A percentile compares a stretch with the other conserved stretches of the same genome.
These are phyloP conservation scores for Apamea epomidion DNA, from an alignment of 2,888 invertebrate species.

Conservation along the genomic window DNA sequence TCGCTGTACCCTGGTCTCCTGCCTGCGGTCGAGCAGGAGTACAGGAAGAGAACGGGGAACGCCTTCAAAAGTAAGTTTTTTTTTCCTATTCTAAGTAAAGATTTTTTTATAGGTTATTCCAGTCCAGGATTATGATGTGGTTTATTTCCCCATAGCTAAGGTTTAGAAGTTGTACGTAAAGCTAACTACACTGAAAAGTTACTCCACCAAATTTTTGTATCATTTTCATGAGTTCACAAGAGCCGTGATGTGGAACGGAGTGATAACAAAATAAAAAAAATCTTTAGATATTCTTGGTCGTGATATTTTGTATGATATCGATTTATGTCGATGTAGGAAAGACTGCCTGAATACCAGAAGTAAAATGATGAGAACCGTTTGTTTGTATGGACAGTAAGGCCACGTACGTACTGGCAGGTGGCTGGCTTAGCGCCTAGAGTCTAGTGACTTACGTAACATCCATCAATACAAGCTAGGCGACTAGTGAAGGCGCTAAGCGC, in stretches of 20 bases:
- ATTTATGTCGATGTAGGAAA: not conserved
- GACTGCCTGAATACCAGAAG: not conserved
- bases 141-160: not conserved
- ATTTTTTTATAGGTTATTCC: not conserved
- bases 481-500: too few relatives aligned
- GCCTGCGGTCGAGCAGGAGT: conserved; percentile 80
- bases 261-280: not conserved
- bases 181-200: not conserved
- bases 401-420: too few relatives aligned
- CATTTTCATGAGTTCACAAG: not conserved
- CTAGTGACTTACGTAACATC: too few relatives aligned
- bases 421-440: too few relatives aligned
- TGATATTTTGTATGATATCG: too few relatives aligned
- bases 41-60: conserved; percentile 84
- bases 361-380: not conserved
- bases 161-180: not conserved
- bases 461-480: too few relatives aligned
- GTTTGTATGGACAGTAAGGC: not conserved
- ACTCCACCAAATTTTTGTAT: not conserved
- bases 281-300: too few relatives aligned
- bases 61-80: conserved; percentile 83
- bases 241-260: not conserved
- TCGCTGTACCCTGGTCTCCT: conserved; percentile 80
- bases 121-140: not conserved
- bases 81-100: not conserved